Evolutionary conservation across 2,113 vertebrate genomes (phyloP).

Genomic region (Microcebus ravelobensis): DNA sequence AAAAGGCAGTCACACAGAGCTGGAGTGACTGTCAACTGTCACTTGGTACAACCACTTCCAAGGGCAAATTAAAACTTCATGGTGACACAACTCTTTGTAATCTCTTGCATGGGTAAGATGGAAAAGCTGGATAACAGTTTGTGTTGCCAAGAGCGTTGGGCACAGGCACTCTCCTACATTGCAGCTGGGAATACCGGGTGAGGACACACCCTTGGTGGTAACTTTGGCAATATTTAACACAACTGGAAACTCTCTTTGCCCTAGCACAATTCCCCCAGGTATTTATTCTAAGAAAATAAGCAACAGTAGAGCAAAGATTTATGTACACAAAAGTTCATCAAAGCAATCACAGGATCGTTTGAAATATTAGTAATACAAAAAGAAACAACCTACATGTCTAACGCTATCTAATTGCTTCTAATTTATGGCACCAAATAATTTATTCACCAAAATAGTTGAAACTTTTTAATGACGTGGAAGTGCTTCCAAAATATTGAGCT

Average conservation of each 20-base stretch:
- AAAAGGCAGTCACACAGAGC: not conserved
- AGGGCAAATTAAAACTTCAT: not conserved
- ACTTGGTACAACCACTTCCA: not conserved
- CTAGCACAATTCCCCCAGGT: not conserved
- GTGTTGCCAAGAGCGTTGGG: not conserved
- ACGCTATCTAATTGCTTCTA: not conserved
- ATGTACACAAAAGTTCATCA: not conserved
- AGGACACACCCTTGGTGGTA: not conserved
- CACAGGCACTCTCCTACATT: not conserved
- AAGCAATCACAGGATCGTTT: not conserved
- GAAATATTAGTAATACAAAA: not conserved
- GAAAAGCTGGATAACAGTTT: not conserved
- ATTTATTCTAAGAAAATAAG: not conserved
- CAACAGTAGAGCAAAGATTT: not conserved
- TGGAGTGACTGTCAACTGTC: not conserved
- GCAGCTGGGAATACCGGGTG: not conserved
- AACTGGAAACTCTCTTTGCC: not conserved
- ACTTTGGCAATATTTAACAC: not conserved
- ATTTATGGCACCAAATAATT: not conserved
- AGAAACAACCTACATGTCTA: not conserved
- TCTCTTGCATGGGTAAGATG: not conserved
- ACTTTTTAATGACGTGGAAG: not conserved
- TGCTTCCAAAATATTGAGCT: slow-evolving; percentile 2
- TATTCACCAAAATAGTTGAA: not conserved
- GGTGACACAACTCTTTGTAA: not conserved